These are phyloP conservation scores for Cyclura pinguis DNA, from an alignment of 2,797 vertebrate species.

Conservation along the genomic window DNA sequence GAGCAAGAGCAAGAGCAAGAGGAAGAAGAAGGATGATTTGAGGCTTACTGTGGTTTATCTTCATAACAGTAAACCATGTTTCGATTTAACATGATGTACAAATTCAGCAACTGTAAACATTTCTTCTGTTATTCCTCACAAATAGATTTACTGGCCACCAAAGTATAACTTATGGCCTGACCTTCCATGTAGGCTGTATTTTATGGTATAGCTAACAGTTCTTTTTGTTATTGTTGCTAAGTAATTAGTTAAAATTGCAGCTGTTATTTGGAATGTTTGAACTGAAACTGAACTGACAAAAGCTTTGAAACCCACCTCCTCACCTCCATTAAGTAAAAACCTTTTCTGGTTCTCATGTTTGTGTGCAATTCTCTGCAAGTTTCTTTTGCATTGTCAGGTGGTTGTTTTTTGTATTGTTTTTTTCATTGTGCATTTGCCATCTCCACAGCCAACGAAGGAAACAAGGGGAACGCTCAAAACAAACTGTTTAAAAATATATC, in stretches of 20 bases:
- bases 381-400: neutral
- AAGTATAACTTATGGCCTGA: neutral
- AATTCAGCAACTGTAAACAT: neutral
- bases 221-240: constrained; percentile 11
- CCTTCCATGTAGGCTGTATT: neutral
- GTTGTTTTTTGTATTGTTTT: neutral
- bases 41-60: neutral
- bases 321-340: neutral
- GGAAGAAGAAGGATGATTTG: neutral
- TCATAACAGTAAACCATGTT: neutral
- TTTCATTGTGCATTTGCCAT: neutral
- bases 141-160: neutral
- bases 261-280: neutral
- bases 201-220: neutral
- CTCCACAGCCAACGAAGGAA: neutral
- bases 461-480: neutral
- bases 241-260: constrained; percentile 15
- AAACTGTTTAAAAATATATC: neutral
- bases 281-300: neutral
- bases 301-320: neutral
- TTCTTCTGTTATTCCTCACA: constrained; percentile 5
- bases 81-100: neutral
- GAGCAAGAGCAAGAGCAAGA: neutral
- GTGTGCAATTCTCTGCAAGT: neutral
- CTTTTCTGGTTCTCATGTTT: neutral